A percentile compares a stretch with the other conserved stretches of the same genome.
Conservation (phyloP, 2,797 vertebrate genomes). For the Alca torda region DNA sequence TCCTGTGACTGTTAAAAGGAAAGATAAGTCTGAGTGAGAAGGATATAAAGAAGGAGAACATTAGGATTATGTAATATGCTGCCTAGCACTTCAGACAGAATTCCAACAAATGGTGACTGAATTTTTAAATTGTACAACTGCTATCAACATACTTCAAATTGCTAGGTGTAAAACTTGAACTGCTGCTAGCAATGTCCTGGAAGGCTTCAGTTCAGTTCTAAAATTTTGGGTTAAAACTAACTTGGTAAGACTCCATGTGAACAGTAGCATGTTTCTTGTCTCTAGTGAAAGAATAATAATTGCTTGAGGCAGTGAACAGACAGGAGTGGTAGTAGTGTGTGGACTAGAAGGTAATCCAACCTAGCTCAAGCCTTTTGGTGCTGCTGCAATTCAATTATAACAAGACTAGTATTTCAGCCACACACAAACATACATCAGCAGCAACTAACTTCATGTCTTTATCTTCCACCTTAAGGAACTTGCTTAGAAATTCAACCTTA, state of each 20-base stretch:
- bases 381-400: neutral
- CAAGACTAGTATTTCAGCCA: neutral
- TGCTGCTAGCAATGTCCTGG: neutral
- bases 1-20: constrained; percentile 3
- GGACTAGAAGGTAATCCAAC: neutral
- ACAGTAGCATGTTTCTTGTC: neutral
- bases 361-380: neutral
- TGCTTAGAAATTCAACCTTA: neutral
- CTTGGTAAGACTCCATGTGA: neutral
- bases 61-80: constrained; percentile 5
- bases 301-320: neutral
- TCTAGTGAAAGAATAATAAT: neutral
- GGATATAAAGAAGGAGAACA: neutral
- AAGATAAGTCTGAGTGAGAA: constrained; percentile 22
- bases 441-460: neutral
- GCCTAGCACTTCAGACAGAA: constrained; percentile 2
- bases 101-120: neutral
- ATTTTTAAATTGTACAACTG: neutral
- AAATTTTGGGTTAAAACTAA: neutral
- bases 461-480: neutral
- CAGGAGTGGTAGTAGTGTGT: neutral
- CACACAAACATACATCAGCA: neutral
- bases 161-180: neutral
- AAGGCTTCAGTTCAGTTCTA: neutral
- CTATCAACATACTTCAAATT: neutral